Conservation (phyloP, 2,888 invertebrate genomes). For the Pardosa pseudoannulata region DNA sequence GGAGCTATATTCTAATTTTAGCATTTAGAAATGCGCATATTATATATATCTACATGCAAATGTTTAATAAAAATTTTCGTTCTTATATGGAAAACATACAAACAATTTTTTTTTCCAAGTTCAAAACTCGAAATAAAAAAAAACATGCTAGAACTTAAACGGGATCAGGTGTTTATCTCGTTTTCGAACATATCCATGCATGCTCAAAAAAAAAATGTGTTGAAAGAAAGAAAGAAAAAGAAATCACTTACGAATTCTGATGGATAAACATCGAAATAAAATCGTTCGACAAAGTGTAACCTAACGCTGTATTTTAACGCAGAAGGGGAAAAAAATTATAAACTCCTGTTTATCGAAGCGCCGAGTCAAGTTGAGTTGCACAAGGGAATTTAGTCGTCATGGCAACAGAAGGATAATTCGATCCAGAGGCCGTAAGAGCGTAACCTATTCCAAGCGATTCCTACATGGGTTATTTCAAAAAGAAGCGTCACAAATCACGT, state of each 20-base stretch:
- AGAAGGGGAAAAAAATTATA: constrained; percentile 20
- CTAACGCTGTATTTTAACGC: constrained; percentile 5
- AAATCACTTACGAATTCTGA: background rate
- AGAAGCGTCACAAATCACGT: constrained; percentile 43
- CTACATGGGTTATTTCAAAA: constrained; percentile 34
- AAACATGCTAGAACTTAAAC: too few relatives aligned
- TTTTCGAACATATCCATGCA: background rate
- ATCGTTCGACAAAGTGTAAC: constrained; percentile 16
- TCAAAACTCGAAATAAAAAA: too few relatives aligned
- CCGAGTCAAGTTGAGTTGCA: constrained; percentile 37
- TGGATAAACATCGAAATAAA: constrained; percentile 32
- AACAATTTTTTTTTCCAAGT: too few relatives aligned
- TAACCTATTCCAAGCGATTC: constrained; percentile 21
- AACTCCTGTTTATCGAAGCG: constrained; percentile 23
- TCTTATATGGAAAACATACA: too few relatives aligned
- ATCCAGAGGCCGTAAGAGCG: constrained; percentile 35
- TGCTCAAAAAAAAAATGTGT: background rate
- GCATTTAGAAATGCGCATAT: too few relatives aligned
- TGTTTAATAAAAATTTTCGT: too few relatives aligned
- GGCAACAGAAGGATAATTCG: constrained; percentile 47
- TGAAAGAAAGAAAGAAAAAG: background rate
- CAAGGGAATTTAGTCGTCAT: constrained; percentile 33
- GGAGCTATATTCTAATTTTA: too few relatives aligned
- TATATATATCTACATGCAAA: too few relatives aligned
- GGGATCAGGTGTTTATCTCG: background rate